Base-by-base conservation (phyloP, 2,113 vertebrate species). In the Propithecus coquereli region DNA sequence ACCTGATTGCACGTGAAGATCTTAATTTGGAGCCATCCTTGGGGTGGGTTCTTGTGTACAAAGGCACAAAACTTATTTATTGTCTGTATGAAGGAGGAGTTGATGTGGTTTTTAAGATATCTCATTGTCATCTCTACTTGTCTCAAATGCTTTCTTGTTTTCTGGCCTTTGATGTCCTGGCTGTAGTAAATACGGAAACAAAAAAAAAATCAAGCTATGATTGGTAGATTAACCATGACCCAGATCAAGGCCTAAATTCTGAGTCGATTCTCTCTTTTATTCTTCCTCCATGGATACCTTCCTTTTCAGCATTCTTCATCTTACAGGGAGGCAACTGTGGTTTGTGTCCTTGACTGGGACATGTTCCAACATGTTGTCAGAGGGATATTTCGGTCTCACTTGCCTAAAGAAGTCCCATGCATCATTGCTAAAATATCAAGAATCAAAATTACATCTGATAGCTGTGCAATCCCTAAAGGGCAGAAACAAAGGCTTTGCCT, bases 361-460 rank as follows among this genome's bases (percentile, higher is more conserved):
- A 80, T 93, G 92, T 88, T 98, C 95, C 96, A 97, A 80, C 87
- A 45, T 92, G 87, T 97, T 98, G 97, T 98, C 97, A 98, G 91
- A 97, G 95, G 98, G 89, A 70, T 3, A 27, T 97, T 98, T 98
- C 82, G 96, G 94, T 96, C 94, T 98, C 96, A 94, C 73, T 70
- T 86, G 90, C 87, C 82, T 97, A 92, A 94, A 90, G 86, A 87
- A 98, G 63, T 93, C 91, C 79, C 91, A 59, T 65, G 97, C 87
- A 77, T 52, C 79, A 97, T 84, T 98, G 96, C 95, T 98, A 98
- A 98, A 98, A 97, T 98, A 98, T 73, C 95, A 98, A 96, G 97
- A 97, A 97, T 98, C 86, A 73, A 98, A 98, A 98, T 98, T 97
- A 97, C 95, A 98, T 95, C 95, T 98, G 97, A 98, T 96, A 89